Base-by-base conservation (phyloP, 2,113 vertebrate genomes). In the Pseudolaguvia tuberculata region DNA sequence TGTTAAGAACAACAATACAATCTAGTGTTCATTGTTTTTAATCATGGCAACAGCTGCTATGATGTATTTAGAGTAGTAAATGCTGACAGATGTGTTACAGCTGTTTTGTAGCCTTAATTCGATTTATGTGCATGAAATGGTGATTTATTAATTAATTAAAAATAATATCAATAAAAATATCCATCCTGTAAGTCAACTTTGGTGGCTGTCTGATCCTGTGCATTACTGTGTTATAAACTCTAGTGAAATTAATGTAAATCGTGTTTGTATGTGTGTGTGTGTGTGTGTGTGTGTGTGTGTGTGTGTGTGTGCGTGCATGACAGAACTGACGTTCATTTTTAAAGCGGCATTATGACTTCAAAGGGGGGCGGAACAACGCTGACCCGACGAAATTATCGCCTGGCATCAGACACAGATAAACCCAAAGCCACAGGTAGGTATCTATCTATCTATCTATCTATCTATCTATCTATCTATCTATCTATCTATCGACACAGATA, bases 331-430 rank as follows among this genome's bases (percentile, higher is more conserved):
- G 45, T 58, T 72, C 55, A 63, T 25, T 77, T n/a, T 51, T 61
- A 68, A 25, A 51, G 47, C 72, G 76, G 50, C 59, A 88, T 56
- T 0, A 99, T 98, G 97, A 94, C 91, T 2, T 96, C 94, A 0
- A 94, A 94, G 88, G 93, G 92, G 73, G 84, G 93, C 4, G 87
- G 92, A 47, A 87, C 93, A 17, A 83, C 93, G 70, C 88, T 96
- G 84, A 91, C 92, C 10, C 92, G 91, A 77, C 93, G 93, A 45
- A 96, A 90, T 89, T 97, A 95, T 84, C 89, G 92, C 76, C 87
- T 97, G 86, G 90, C 91, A 48, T 93, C 91, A 0, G 96, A 96
- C 76, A 86, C 87, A 1, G 94, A 99, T 81, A 97, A 95, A 80
- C 85, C 93, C 80, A 94, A 84, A 86, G 79, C 84, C 79, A 90